Evolutionary conservation across 2,888 invertebrate species (phyloP), one percentile per base, ranked within the genome.

Genomic region (Agrotis segetum): DNA sequence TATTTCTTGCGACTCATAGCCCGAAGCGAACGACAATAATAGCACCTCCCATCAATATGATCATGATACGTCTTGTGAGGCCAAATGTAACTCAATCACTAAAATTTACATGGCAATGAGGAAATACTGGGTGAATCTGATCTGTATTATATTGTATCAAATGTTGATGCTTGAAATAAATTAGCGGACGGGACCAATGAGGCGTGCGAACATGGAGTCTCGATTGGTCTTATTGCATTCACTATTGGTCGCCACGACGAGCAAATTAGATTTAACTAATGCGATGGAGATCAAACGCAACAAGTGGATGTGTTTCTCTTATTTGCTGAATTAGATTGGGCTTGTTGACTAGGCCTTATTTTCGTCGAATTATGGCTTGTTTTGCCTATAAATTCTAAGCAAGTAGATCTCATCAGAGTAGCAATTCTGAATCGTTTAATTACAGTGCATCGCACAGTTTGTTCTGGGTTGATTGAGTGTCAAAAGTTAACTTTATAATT

Each of bases 201-300:
- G 85, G 81, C 89, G 91, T 92, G 91, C 84, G 90, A 92, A 91
- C 84, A 88, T 87, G 78, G 84, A 73, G 66, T 77, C 85, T 88
- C 79, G 87, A 89, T 89, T 90, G 89, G 82, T 84, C 84, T 87
- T 84, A 88, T 88, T 82, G 78, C 72, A 71, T 64, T 67, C 56
- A 64, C 72, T 64, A 71, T 67, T 69, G 50, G 71, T 65, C 61
- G 69, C 64, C 69, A 75, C 56, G 61, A 50, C 47, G 47, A 66
- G 58, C 56, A 67, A 80, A 77, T 80, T 69, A 75, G 69, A 82
- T 78, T 66, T 82, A 77, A 73, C 66, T 83, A 82, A 82, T 75
- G 74, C 71, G 67, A 73, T 81, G 34, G 72, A 67, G 66, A 74
- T 70, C 79, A 79, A 79, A 82, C 71, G 74, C 72, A 59, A 64